Conservation (phyloP, 2,888 invertebrate genomes). For the Junonia oenone region DNA sequence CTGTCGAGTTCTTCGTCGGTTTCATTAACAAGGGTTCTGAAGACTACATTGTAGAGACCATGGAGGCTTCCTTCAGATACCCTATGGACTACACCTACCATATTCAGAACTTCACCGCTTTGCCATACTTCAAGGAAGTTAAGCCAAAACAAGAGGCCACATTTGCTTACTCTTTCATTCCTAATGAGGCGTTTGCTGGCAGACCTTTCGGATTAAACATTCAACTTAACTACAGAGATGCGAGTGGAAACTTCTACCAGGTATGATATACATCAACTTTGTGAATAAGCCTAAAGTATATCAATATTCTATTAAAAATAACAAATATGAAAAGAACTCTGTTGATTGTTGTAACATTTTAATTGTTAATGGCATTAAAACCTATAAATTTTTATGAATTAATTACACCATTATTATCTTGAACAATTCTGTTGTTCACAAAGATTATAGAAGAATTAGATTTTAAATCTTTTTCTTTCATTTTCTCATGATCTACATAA, state of each 20-base stretch:
- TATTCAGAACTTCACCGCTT: slow-evolving; percentile 98
- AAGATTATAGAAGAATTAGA: no score
- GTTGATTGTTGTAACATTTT: no score
- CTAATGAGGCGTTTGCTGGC: slow-evolving; percentile 97
- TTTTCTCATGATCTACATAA: no score
- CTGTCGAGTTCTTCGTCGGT: slow-evolving; percentile 97
- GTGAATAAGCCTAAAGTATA: no score
- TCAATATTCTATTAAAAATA: no score
- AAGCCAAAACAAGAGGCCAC: slow-evolving; percentile 96
- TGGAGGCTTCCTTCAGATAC: slow-evolving; percentile 99
- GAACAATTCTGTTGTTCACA: no score
- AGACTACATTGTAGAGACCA: slow-evolving; percentile 93
- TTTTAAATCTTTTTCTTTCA: no score
- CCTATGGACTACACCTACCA: slow-evolving; percentile 99
- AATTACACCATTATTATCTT: no score
- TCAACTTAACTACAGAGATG: slow-evolving; percentile 93
- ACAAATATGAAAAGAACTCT: no score
- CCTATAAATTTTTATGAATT: no score
- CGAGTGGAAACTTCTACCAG: slow-evolving; percentile 79
- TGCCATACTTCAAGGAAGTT: slow-evolving; percentile 92
- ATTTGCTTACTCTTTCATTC: slow-evolving; percentile 95
- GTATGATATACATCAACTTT: no score
- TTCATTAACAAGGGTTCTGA: slow-evolving; percentile 96
- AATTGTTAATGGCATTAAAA: no score
- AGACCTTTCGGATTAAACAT: slow-evolving; percentile 97